phyloP scores from a whole-genome alignment of 2,113 vertebrate species.

The Bungarus multicinctus region DNA sequence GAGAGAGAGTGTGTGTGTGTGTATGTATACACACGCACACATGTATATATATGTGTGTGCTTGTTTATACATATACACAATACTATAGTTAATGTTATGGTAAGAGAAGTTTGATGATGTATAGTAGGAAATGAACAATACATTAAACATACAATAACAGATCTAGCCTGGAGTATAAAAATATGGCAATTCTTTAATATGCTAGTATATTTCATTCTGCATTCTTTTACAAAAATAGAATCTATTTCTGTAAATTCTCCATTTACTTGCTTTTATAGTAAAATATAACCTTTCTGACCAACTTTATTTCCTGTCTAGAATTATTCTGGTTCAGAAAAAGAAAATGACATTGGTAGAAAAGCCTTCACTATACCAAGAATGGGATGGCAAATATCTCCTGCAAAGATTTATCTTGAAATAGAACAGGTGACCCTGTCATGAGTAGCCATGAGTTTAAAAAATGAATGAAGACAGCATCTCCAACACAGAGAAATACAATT shows the following conservation, averaged over 20 bases:
- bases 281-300: slow-evolving; percentile 39
- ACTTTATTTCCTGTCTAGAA: slow-evolving; percentile 54
- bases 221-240: neutral
- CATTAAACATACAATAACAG: neutral
- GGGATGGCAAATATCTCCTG: neutral
- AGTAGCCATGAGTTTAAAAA: neutral
- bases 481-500: neutral
- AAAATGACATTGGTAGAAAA: slow-evolving; percentile 11
- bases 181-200: neutral
- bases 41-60: too few species aligned
- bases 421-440: neutral
- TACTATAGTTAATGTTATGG: neutral
- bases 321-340: slow-evolving; percentile 19
- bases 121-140: neutral
- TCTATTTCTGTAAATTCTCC: neutral
- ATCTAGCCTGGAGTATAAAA: neutral
- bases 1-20: neutral
- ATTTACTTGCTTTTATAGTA: slow-evolving; percentile 47
- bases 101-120: neutral
- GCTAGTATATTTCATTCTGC: neutral
- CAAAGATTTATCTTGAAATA: neutral
- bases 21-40: neutral
- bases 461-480: neutral
- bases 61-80: neutral
- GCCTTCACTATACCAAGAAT: neutral